Evolutionary conservation across 2,888 invertebrate genomes (phyloP).

Genomic region (Crematogaster levior): DNA sequence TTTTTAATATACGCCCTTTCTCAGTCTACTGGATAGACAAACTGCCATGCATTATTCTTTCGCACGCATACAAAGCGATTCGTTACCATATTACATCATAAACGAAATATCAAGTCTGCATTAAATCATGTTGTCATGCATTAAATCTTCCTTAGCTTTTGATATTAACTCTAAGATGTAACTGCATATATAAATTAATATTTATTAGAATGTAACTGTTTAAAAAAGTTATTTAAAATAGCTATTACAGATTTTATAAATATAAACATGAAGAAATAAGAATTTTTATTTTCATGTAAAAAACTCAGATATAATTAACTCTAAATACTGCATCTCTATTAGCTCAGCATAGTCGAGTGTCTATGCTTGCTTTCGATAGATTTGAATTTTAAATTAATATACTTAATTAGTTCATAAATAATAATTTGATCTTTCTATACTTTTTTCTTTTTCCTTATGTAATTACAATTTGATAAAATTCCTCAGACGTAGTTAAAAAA

Average conservation of each 20-base stretch:
- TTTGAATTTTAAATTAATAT: not conserved
- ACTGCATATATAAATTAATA: not conserved
- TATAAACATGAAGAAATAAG: not conserved
- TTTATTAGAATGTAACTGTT: not conserved
- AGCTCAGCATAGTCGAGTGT: not conserved
- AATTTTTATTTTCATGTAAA: not conserved
- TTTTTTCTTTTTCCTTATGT: not conserved
- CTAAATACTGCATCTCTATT: not conserved
- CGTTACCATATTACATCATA: conserved; percentile 8
- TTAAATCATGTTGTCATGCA: not conserved
- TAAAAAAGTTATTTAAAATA: no score
- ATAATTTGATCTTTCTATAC: not conserved
- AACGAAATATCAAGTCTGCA: conserved; percentile 11
- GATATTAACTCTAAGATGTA: not conserved
- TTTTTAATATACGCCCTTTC: not conserved
- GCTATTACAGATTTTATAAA: not conserved
- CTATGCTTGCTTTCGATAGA: not conserved
- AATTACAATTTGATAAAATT: conserved; percentile 27
- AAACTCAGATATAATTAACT: not conserved
- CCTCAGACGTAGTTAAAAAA: conserved; percentile 34
- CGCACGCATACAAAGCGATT: not conserved
- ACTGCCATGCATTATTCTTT: conserved; percentile 31
- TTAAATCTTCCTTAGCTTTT: not conserved
- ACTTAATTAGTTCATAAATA: conserved; percentile 39
- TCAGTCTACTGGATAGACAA: conserved; percentile 23